Evolutionary conservation across 2,797 vertebrate genomes (phyloP).

Genomic region (Pygocentrus nattereri): DNA sequence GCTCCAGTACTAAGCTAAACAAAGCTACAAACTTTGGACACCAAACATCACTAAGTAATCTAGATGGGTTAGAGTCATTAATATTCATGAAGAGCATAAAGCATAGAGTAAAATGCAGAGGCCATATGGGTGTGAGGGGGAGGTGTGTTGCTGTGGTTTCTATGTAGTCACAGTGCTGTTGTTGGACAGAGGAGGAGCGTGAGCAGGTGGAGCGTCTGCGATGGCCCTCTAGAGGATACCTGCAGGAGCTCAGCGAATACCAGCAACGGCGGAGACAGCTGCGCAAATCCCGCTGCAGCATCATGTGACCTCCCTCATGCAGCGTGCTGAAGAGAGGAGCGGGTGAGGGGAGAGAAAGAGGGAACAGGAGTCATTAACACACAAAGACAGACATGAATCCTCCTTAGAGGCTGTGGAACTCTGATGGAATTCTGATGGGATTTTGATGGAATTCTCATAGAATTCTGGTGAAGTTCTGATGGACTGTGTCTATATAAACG

Average conservation of each 20-base stretch:
- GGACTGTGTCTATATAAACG: conserved; percentile 41
- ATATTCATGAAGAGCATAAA: not conserved
- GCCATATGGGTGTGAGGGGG: not conserved
- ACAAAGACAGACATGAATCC: not conserved
- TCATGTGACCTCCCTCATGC: conserved; percentile 84
- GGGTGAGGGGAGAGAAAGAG: not conserved
- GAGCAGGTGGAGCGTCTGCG: conserved; percentile 92
- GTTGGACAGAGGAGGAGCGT: conserved; percentile 88
- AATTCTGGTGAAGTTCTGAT: conserved; percentile 9
- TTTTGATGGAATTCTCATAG: not conserved
- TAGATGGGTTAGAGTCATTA: not conserved
- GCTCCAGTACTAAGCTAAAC: too few relatives aligned
- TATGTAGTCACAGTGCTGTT: conserved; percentile 46
- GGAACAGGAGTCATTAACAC: not conserved
- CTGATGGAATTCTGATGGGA: conserved; percentile 32
- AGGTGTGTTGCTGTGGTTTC: conserved; percentile 26
- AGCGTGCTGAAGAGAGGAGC: conserved; percentile 27
- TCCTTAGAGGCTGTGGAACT: conserved; percentile 9
- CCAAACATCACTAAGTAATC: not conserved
- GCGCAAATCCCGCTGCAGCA: conserved; percentile 87
- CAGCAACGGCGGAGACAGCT: conserved; percentile 91
- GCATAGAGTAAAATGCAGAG: not conserved
- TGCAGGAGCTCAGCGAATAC: conserved; percentile 96
- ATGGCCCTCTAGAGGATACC: conserved; percentile 92
- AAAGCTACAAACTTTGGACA: not conserved